phyloP scores from a whole-genome alignment of 2,888 invertebrate species.

The Lumbricus terrestris region DNA sequence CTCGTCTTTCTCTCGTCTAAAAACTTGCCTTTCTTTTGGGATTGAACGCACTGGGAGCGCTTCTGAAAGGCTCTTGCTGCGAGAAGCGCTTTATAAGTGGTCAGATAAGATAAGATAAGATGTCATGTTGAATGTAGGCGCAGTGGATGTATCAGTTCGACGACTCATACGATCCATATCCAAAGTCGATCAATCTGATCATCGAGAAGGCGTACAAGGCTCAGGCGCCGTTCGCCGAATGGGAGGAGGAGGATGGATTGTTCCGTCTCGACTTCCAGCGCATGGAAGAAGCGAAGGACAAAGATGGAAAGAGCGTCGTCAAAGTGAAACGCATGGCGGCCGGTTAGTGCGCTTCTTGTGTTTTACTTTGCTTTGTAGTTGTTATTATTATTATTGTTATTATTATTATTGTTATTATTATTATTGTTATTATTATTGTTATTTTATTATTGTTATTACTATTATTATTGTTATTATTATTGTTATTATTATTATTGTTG shows the following conservation, averaged over 20 bases:
- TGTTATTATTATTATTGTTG: too few species aligned
- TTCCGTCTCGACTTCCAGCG: conserved; percentile 13
- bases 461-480: too few species aligned
- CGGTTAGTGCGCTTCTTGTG: neutral
- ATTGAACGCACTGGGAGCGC: too few species aligned
- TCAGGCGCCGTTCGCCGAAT: conserved; percentile 12
- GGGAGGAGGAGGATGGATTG: conserved; percentile 23
- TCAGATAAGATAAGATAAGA: too few species aligned
- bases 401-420: too few species aligned
- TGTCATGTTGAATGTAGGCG: conserved; percentile 7
- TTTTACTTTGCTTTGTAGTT: neutral
- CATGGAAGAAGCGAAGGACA: conserved; percentile 18
- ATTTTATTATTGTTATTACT: too few species aligned
- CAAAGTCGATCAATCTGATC: conserved; percentile 23
- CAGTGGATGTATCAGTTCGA: conserved; percentile 25
- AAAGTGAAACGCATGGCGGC: conserved; percentile 17
- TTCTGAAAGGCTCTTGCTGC: too few species aligned
- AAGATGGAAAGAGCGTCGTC: neutral
- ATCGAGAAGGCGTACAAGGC: conserved; percentile 29
- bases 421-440: too few species aligned
- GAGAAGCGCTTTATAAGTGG: too few species aligned
- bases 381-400: too few species aligned
- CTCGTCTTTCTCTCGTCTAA: too few species aligned
- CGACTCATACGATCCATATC: conserved; percentile 15
- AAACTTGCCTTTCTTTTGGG: too few species aligned